Percentiles rank a stretch among this genome's conserved stretches.
Conservation (phyloP, 2,888 invertebrate species). For the Sericinus montela region DNA sequence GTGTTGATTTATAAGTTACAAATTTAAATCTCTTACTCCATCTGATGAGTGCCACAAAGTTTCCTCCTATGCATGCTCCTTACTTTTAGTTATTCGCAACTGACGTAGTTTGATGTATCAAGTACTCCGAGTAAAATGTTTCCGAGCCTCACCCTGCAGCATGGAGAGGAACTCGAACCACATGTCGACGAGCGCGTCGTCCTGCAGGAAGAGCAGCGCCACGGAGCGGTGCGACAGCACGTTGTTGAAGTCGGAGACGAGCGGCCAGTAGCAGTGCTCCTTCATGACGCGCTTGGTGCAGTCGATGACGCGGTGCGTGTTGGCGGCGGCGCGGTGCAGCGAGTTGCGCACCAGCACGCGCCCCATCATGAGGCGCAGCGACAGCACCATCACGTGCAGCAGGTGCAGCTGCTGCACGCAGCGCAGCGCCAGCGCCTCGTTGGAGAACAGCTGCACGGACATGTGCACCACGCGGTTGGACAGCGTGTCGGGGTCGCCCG, state of each 20-base stretch:
- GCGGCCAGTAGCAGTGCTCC: constrained; percentile 98
- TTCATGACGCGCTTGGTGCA: constrained; percentile 96
- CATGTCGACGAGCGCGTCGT: constrained; percentile 93
- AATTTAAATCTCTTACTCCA: too few relatives aligned
- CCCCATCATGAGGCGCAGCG: constrained; percentile 95
- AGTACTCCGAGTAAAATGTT: too few relatives aligned
- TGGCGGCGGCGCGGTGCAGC: constrained; percentile 87
- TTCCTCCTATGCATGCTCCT: too few relatives aligned
- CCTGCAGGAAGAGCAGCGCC: constrained; percentile 92
- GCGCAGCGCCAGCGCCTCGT: constrained; percentile 92
- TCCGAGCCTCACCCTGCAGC: constrained; percentile 87
- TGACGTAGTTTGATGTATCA: too few relatives aligned
- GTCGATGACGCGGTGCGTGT: constrained; percentile 94
- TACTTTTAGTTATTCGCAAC: too few relatives aligned
- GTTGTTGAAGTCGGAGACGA: constrained; percentile 98
- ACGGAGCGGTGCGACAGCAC: constrained; percentile 95
- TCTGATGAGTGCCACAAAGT: too few relatives aligned
- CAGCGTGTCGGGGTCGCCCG: constrained; percentile 92
- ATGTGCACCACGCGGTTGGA: constrained; percentile 98
- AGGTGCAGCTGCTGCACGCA: constrained; percentile 95
- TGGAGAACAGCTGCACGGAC: constrained; percentile 97
- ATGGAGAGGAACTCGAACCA: constrained; percentile 97
- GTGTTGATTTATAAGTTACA: too few relatives aligned
- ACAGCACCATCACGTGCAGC: constrained; percentile 93
- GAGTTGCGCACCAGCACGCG: constrained; percentile 93